Conservation (phyloP, 2,113 vertebrate species). For the Syngnathus floridae region DNA sequence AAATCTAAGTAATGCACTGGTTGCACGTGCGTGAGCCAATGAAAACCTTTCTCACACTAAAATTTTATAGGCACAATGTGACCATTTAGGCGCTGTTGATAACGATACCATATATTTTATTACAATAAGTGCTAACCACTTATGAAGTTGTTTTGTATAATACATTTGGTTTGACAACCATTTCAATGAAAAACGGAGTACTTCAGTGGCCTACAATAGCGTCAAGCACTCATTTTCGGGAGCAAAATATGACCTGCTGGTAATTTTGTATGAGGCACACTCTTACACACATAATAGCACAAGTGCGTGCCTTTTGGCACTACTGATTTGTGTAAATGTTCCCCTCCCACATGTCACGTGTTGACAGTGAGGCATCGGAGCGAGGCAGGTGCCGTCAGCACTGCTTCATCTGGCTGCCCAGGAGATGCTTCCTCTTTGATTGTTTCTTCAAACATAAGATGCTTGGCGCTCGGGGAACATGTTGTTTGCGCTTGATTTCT, state of each 20-base stretch:
- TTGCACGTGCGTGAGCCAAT: no score
- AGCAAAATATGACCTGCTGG: background rate
- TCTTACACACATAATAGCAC: slow-evolving; percentile 20
- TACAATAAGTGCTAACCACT: background rate
- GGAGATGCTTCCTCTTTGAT: slow-evolving; percentile 67
- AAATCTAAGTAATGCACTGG: background rate
- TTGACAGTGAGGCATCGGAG: slow-evolving; percentile 42
- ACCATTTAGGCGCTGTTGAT: no score
- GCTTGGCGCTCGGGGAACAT: slow-evolving; percentile 52
- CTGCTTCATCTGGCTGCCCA: slow-evolving; percentile 49
- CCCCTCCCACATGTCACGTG: slow-evolving; percentile 40
- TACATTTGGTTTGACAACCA: background rate
- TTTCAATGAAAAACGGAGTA: background rate
- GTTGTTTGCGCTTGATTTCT: slow-evolving; percentile 73
- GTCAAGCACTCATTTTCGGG: background rate
- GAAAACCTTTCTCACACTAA: no score
- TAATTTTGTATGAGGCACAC: slow-evolving; percentile 13
- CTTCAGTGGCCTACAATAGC: background rate
- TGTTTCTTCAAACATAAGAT: slow-evolving; percentile 68
- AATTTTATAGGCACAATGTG: no score
- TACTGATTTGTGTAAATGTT: slow-evolving; percentile 48
- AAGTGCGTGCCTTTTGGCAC: slow-evolving; percentile 21
- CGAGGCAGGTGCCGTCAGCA: slow-evolving; percentile 45
- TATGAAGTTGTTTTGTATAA: background rate
- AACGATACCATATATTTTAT: background rate